These are phyloP conservation scores for Ctenopoma multispine DNA, from an alignment of 2,797 vertebrate species.

Conservation along the genomic window DNA sequence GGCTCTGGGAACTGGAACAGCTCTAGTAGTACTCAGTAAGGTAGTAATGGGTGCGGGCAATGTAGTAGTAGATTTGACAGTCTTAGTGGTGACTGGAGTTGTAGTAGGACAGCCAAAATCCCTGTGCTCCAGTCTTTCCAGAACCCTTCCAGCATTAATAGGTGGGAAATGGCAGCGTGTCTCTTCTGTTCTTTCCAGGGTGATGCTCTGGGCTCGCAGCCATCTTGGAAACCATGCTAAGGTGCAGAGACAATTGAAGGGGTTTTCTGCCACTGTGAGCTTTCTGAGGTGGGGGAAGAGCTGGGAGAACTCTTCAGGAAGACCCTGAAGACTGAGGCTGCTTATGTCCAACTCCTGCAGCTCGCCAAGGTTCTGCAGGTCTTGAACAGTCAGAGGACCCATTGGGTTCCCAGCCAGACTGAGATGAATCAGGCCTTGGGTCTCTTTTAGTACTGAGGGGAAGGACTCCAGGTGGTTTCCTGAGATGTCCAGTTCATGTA, in stretches of 20 bases:
- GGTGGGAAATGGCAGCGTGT: constrained; percentile 97
- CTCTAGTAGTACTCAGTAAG: constrained; percentile 53
- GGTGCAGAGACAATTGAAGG: constrained; percentile 95
- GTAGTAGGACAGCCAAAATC: constrained; percentile 96
- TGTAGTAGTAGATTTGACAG: constrained; percentile 78
- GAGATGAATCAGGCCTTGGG: constrained; percentile 87
- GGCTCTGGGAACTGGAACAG: constrained; percentile 80
- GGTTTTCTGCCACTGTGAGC: constrained; percentile 90
- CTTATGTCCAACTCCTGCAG: constrained; percentile 94
- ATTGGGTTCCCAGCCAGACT: constrained; percentile 90
- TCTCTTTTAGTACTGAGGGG: constrained; percentile 82
- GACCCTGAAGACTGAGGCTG: constrained; percentile 89
- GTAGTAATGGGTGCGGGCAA: constrained; percentile 71
- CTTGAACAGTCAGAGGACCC: constrained; percentile 85
- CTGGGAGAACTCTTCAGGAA: constrained; percentile 88
- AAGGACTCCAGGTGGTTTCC: constrained; percentile 88
- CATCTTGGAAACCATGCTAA: constrained; percentile 94
- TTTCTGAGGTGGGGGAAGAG: constrained; percentile 88
- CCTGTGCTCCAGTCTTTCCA: constrained; percentile 87
- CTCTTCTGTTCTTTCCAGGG: constrained; percentile 87
- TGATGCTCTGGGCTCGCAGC: constrained; percentile 83
- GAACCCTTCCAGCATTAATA: constrained; percentile 88
- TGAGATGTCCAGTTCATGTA: constrained; percentile 93
- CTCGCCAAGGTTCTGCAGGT: constrained; percentile 86
- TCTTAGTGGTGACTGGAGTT: constrained; percentile 83